These are phyloP conservation scores for Meloe dianella DNA, from an alignment of 2,888 invertebrate species.

Conservation along the genomic window DNA sequence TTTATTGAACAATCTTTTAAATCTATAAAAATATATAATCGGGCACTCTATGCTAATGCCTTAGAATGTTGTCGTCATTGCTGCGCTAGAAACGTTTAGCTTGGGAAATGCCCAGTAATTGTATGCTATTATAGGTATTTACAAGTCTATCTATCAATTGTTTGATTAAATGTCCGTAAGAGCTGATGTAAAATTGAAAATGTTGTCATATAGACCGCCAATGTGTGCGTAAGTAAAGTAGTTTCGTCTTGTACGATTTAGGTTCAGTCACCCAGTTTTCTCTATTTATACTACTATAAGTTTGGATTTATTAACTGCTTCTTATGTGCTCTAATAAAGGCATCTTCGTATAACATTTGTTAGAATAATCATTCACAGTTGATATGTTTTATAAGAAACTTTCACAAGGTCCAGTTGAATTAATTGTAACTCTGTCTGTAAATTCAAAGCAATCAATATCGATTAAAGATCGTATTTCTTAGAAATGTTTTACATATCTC, in stretches of 20 bases:
- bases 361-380: constrained; percentile 50
- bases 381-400: constrained; percentile 36
- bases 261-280: constrained; percentile 49
- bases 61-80: too few relatives aligned
- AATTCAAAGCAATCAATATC: constrained; percentile 52
- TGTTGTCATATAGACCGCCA: constrained; percentile 2
- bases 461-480: not conserved
- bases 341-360: constrained; percentile 47
- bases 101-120: too few relatives aligned
- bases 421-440: constrained; percentile 54
- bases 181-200: not conserved
- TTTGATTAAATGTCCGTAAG: too few relatives aligned
- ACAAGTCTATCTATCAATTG: too few relatives aligned
- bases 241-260: constrained; percentile 30
- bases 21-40: too few relatives aligned
- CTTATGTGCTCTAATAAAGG: constrained; percentile 44
- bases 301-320: constrained; percentile 45
- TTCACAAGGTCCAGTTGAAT: constrained; percentile 45
- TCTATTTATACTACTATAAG: constrained; percentile 46
- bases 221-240: constrained; percentile 32
- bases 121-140: too few relatives aligned
- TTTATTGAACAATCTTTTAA: too few relatives aligned
- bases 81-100: too few relatives aligned
- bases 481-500: not conserved
- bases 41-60: too few relatives aligned